These are phyloP conservation scores for Andrena dorsata DNA, from an alignment of 2,888 invertebrate species.

Conservation along the genomic window DNA sequence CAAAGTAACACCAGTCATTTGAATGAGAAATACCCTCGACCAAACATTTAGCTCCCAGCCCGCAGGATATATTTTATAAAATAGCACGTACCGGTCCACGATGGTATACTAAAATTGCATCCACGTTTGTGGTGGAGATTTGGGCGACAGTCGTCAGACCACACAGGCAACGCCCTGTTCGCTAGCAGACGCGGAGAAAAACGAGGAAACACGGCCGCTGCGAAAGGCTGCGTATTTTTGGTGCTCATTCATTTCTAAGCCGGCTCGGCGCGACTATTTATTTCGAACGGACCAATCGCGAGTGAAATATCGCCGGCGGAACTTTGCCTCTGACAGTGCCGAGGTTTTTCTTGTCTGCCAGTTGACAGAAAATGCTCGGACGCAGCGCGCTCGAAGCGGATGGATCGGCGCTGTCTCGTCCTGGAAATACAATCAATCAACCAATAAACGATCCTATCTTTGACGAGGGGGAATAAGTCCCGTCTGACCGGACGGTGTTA, in stretches of 20 bases:
- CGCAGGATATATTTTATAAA: not conserved
- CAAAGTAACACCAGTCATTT: no score
- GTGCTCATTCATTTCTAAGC: conserved; percentile 67
- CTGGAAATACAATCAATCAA: conserved; percentile 9
- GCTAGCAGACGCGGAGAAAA: conserved; percentile 36
- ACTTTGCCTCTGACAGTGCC: conserved; percentile 23
- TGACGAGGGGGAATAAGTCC: conserved; percentile 1
- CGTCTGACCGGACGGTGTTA: not conserved
- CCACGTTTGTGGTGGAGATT: conserved; percentile 20
- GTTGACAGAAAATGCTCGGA: conserved; percentile 5
- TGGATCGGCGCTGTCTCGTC: conserved; percentile 11
- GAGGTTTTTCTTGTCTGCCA: conserved; percentile 13
- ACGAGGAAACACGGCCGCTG: conserved; percentile 18
- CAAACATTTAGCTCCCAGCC: not conserved
- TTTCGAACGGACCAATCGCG: conserved; percentile 25
- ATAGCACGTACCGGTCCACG: not conserved
- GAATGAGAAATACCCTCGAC: no score
- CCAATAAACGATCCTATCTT: conserved; percentile 1
- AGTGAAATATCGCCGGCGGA: conserved; percentile 23
- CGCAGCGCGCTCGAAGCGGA: not conserved
- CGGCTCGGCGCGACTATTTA: conserved; percentile 35
- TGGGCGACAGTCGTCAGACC: conserved; percentile 40
- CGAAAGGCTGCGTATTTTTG: conserved; percentile 65
- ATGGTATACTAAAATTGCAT: not conserved
- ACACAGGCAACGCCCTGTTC: conserved; percentile 48